These are phyloP conservation scores for Liparis tanakae DNA, from an alignment of 2,797 vertebrate genomes.

Conservation along the genomic window DNA sequence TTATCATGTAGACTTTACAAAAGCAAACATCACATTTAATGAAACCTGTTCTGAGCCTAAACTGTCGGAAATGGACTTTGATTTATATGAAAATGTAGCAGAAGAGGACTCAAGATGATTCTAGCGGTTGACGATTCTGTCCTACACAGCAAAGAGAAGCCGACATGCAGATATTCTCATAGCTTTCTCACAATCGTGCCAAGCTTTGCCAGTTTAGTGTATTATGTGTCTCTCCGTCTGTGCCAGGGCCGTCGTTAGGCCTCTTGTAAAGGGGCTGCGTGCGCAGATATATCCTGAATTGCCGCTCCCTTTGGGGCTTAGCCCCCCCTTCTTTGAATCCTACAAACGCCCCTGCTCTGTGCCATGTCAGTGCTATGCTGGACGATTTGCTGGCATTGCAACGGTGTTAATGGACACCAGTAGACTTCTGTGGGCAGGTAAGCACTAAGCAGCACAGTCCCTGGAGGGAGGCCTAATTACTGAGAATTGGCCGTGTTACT, in stretches of 20 bases:
- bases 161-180: conserved; percentile 43
- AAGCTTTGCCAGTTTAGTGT: conserved; percentile 26
- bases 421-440: conserved; percentile 56
- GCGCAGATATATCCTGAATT: no score
- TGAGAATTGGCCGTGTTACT: conserved; percentile 38
- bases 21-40: conserved; percentile 19
- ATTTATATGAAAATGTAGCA: conserved; percentile 43
- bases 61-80: conserved; percentile 43
- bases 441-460: conserved; percentile 30
- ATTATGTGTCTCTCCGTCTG: conserved; percentile 38
- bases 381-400: conserved; percentile 51
- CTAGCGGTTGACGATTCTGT: conserved; percentile 44
- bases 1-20: not conserved
- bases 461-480: conserved; percentile 52
- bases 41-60: conserved; percentile 32
- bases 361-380: conserved; percentile 44
- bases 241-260: not conserved
- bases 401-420: conserved; percentile 66
- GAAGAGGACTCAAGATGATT: conserved; percentile 35
- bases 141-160: conserved; percentile 22
- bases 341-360: not conserved
- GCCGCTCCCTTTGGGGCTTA: no score
- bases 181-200: conserved; percentile 22
- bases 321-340: no score
- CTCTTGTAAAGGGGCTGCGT: no score